phyloP scores from a whole-genome alignment of 2,797 vertebrate genomes.

The Paramormyrops hopkinsi region DNA sequence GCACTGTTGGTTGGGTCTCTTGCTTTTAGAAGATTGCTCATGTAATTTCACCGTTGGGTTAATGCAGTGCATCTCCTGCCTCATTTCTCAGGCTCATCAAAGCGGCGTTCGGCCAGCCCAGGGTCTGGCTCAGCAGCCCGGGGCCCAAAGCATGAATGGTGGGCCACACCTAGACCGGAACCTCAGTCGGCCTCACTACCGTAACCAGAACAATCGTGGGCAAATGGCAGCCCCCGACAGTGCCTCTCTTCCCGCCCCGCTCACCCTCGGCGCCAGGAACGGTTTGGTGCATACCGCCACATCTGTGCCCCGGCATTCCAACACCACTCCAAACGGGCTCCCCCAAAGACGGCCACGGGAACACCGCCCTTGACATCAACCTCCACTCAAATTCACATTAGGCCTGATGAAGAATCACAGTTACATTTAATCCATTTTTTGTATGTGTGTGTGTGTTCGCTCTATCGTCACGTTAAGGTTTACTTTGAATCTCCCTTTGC shows the following conservation, averaged over 20 bases:
- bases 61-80: background rate
- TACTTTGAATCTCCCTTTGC: background rate
- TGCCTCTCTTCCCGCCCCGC: slow-evolving; percentile 29
- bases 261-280: slow-evolving; percentile 36
- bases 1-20: background rate
- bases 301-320: slow-evolving; percentile 50
- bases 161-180: slow-evolving; percentile 57
- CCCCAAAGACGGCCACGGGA: slow-evolving; percentile 76
- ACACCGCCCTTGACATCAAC: slow-evolving; percentile 59
- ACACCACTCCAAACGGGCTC: slow-evolving; percentile 63
- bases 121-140: slow-evolving; percentile 55
- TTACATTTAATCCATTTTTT: background rate
- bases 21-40: background rate
- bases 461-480: background rate
- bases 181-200: slow-evolving; percentile 54
- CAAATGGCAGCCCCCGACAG: slow-evolving; percentile 27
- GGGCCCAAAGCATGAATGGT: slow-evolving; percentile 64
- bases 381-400: background rate
- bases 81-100: slow-evolving; percentile 62
- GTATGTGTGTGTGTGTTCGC: background rate
- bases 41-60: background rate
- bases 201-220: slow-evolving; percentile 48
- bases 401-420: slow-evolving; percentile 62
- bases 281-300: slow-evolving; percentile 36
- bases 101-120: slow-evolving; percentile 71